Conservation (phyloP, 53 echinoderm and acorn worm species). For the Hippasteria phrygiana region DNA sequence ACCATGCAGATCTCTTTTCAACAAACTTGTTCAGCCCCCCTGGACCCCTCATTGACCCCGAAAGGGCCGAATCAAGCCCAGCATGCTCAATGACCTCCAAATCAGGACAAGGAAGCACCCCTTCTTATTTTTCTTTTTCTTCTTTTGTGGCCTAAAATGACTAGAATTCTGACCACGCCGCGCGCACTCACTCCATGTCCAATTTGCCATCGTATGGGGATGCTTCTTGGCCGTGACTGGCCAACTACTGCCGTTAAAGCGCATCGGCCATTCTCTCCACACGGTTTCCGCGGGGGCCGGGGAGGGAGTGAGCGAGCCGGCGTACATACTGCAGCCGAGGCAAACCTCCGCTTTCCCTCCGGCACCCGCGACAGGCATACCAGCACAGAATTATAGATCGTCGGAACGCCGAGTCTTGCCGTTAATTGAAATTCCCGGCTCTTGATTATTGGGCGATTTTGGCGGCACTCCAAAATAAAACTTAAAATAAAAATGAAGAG, state of each 20-base stretch:
- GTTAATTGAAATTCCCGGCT: slow-evolving; percentile 29
- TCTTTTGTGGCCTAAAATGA: background rate
- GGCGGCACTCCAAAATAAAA: slow-evolving; percentile 11
- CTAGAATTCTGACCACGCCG: slow-evolving; percentile 34
- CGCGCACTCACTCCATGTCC: slow-evolving; percentile 34
- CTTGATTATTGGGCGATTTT: slow-evolving; percentile 42
- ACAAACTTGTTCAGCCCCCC: slow-evolving; percentile 8
- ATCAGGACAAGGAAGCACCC: slow-evolving; percentile 1
- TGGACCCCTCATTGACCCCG: slow-evolving; percentile 44
- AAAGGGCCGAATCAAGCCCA: slow-evolving; percentile 34
- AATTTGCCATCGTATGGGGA: slow-evolving; percentile 32
- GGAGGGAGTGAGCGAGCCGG: background rate
- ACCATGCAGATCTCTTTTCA: slow-evolving; percentile 25
- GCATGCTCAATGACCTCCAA: slow-evolving; percentile 16
- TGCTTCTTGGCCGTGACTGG: slow-evolving; percentile 49
- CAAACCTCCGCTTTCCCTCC: background rate
- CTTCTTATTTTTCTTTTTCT: background rate
- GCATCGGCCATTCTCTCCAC: slow-evolving; percentile 9
- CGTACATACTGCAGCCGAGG: slow-evolving; percentile 21
- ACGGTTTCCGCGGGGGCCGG: slow-evolving; percentile 7
- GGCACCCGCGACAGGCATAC: slow-evolving; percentile 11
- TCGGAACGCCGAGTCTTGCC: slow-evolving; percentile 27
- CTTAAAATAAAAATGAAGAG: background rate
- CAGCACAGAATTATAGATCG: slow-evolving; percentile 53
- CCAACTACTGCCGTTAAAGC: slow-evolving; percentile 42